Evolutionary conservation across 2,888 invertebrate genomes (phyloP).

Genomic region (Meta bourneti): DNA sequence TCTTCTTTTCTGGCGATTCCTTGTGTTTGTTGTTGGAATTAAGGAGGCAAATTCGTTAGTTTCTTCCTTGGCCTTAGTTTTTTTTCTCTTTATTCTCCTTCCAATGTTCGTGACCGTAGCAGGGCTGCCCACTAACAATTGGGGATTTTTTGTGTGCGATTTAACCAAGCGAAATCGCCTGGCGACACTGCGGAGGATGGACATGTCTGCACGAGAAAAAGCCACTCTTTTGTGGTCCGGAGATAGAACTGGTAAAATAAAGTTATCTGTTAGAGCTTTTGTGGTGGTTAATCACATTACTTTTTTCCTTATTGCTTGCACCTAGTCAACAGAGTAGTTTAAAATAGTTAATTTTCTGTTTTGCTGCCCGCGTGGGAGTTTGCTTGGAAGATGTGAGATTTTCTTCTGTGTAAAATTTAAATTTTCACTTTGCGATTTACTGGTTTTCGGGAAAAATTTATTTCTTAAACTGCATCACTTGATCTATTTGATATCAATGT

Average conservation of each 20-base stretch:
- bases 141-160: slow-evolving; percentile 3
- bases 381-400: too few relatives aligned
- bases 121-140: slow-evolving; percentile 34
- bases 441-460: too few relatives aligned
- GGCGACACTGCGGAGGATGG: slow-evolving; percentile 22
- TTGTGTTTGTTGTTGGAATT: slow-evolving; percentile 70
- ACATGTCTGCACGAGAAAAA: not conserved
- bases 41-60: slow-evolving; percentile 74
- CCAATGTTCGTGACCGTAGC: slow-evolving; percentile 51
- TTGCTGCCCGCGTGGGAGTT: too few relatives aligned
- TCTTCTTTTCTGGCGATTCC: slow-evolving; percentile 58
- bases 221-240: not conserved
- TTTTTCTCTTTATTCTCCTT: slow-evolving; percentile 23
- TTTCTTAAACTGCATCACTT: too few relatives aligned
- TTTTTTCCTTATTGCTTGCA: not conserved
- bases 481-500: too few relatives aligned
- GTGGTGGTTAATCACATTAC: not conserved
- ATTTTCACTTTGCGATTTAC: too few relatives aligned
- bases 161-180: slow-evolving; percentile 28
- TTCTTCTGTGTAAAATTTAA: too few relatives aligned
- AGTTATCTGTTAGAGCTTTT: not conserved
- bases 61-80: slow-evolving; percentile 15
- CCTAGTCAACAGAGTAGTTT: not conserved
- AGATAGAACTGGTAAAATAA: not conserved
- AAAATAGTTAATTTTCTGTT: not conserved